Evolutionary conservation across 2,113 vertebrate species (phyloP).

Genomic region (Gobiocypris rarus): DNA sequence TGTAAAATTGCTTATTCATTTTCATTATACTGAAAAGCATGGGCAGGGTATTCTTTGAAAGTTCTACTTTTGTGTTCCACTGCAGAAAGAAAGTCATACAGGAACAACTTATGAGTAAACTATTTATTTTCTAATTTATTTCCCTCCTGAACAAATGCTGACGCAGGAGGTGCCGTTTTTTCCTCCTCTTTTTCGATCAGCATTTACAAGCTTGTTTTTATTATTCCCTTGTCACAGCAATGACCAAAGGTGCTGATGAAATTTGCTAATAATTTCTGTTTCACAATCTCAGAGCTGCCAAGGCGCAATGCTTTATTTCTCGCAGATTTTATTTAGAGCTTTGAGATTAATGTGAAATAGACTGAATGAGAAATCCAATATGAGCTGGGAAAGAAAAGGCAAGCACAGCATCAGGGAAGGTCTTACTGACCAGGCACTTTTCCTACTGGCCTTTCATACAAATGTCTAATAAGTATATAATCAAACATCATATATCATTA

Average conservation of each 20-base stretch:
- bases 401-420: slow-evolving; percentile 14
- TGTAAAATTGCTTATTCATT: not conserved
- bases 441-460: not conserved
- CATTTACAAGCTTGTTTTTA: slow-evolving; percentile 19
- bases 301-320: slow-evolving; percentile 20
- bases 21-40: not conserved
- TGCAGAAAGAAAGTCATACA: not conserved
- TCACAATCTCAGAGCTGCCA: slow-evolving; percentile 40
- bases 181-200: slow-evolving; percentile 25
- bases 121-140: not conserved
- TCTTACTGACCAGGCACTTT: slow-evolving; percentile 13
- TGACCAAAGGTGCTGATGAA: slow-evolving; percentile 29
- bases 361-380: slow-evolving; percentile 42
- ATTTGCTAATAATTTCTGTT: slow-evolving; percentile 41
- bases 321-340: slow-evolving; percentile 40
- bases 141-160: not conserved
- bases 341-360: slow-evolving; percentile 45
- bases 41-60: not conserved
- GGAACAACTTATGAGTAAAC: not conserved
- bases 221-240: slow-evolving; percentile 19
- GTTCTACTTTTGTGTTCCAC: not conserved
- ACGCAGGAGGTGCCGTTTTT: not conserved
- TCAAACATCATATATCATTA: not conserved
- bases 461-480: not conserved
- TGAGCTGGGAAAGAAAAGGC: not conserved